Percentiles rank a stretch among this genome's conserved stretches.
Conservation (phyloP, 2,888 invertebrate species). For the Dexiosoma caninum region DNA sequence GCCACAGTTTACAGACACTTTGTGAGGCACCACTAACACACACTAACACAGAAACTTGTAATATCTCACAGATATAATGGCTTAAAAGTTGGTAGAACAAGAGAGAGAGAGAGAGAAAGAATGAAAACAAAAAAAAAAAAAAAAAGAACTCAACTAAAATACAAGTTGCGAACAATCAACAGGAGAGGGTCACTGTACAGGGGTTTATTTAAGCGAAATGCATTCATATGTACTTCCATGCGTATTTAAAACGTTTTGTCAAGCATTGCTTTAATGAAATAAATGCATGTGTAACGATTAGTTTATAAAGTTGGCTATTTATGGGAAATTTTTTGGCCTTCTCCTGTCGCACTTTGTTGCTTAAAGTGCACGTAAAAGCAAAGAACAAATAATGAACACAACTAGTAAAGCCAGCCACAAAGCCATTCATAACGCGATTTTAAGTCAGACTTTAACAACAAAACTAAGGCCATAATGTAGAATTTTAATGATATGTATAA, state of each 20-base stretch:
- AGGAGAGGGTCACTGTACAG: neutral
- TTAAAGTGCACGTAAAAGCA: neutral
- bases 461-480: constrained; percentile 57
- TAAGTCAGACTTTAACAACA: constrained; percentile 50
- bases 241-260: too few relatives aligned
- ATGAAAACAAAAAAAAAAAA: too few relatives aligned
- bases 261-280: too few relatives aligned
- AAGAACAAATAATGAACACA: neutral
- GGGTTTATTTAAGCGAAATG: neutral
- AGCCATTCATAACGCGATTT: constrained; percentile 45
- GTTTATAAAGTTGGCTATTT: neutral
- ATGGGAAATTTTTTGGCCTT: neutral
- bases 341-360: constrained; percentile 16
- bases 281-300: too few relatives aligned
- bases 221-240: neutral
- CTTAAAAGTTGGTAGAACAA: neutral
- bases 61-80: constrained; percentile 40
- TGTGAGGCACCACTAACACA: constrained; percentile 33
- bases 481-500: constrained; percentile 55
- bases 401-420: constrained; percentile 8
- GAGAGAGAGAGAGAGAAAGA: too few relatives aligned
- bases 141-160: neutral
- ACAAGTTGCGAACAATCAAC: constrained; percentile 26
- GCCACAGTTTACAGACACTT: neutral
- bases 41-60: constrained; percentile 24